Base-by-base conservation (phyloP, 1,140 invertebrate species). In the Melanaphis sacchari region DNA sequence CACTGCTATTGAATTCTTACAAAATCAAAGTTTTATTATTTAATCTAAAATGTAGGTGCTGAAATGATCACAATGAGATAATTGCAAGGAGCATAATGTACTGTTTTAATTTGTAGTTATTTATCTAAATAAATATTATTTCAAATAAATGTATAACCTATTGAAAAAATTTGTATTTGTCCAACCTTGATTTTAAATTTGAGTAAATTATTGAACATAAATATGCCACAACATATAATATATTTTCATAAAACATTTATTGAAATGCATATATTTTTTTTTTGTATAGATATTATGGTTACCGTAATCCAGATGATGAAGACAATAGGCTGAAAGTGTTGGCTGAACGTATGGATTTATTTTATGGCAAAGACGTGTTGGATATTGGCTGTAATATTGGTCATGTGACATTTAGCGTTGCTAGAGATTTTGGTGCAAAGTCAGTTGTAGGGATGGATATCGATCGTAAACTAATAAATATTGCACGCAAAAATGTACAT, bases 301-400 rank as follows among this genome's bases (percentile, higher is more conserved):
- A 99, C 95, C 96, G 98, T 46, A 99, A 99, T 95, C 96, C 97
- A 38, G 96, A 97, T 85, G 97, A 97, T 93, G 96, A 97, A 93
- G 99, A 99, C 95, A 96, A 97, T 49, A 96, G 99, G 89, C 95
- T 99, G 87, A 96, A 96, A 94, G 97, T 97, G 90, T 97, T 99
- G 94, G 96, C 96, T 82, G 96, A 97, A 94, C 97, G 98, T 94
- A 95, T 96, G 84, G 97, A 99, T 94, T 96, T 99, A 95, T 99
- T 99, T 95, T 96, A 97, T 94, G 97, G 97, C 26, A 99, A 99
- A 95, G 97, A 99, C 95, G 97, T 99, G 41, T 96, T 99, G 81
- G 99, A 99, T 95, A 98, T 99, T 95, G 99, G 99, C 22, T 99
- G 99, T 95, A 99, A 99, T 96, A 97, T 98, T 94, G 99, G 99